Evolutionary conservation across 2,797 vertebrate species (phyloP), one percentile per base, ranked within the genome.

Genomic region (Anisognathus igniventris): DNA sequence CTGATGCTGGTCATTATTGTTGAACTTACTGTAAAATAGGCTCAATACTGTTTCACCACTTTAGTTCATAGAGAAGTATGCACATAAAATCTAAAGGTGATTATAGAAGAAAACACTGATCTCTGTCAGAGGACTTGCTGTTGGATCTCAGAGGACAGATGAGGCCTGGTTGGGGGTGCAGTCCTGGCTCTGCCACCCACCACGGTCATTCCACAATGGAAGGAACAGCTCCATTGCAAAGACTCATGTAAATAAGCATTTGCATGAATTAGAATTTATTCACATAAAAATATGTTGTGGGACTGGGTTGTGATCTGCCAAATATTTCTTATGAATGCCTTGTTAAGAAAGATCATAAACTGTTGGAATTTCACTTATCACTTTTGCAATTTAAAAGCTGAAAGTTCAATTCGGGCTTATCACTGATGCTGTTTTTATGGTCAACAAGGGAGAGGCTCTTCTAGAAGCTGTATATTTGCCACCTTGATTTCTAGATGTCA

Each of bases 211-310:
- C 33, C 5, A 16, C 23, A 28, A 6, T 1, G 3, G 47, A 61
- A 80, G 30, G 47, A 66, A 42, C 4, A n/a, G 19, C 18, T 75
- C 31, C 27, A 10, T 25, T 76, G 22, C 19, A 37, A 87, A 27
- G 0, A 0, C 6, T 86, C 8, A 27, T 10, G 12, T 15, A 25
- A 8, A 2, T 23, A 31, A 57, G 2, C 2, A 1, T 27, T 81
- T 86, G 14, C 10, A 21, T 47, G 15, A 65, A 77, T 50, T 75
- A 57, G 39, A 25, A 61, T 86, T 83, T 51, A 53, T 68, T 91
- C n/a, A 54, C 10, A 16, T 27, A 62, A 68, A 45, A 2, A 13
- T 17, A 22, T 11, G 6, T 20, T 75, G 19, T 72, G 76, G 20
- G 24, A 64, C n/a, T 56, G 72, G 30, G 9, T 77, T 86, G 48